Conservation (phyloP, 35 echinoderm and acorn worm species). For the Apostichopus japonicus region DNA sequence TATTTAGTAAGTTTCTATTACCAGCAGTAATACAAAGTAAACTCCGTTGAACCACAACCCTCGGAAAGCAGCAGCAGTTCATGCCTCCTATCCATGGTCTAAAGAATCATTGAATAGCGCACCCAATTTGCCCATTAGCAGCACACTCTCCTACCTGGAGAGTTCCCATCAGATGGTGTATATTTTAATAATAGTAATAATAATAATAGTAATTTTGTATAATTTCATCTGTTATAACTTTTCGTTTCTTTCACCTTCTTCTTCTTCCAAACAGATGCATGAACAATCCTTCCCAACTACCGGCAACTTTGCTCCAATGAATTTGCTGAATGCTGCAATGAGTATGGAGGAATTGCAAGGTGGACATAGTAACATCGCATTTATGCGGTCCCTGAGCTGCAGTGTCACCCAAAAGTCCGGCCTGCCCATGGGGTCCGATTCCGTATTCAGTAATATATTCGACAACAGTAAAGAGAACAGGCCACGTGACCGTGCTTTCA, state of each 20-base stretch:
- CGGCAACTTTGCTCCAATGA: not conserved
- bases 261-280: not conserved
- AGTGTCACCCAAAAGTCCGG: slow-evolving; percentile 23
- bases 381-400: slow-evolving; percentile 45
- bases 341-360: not conserved
- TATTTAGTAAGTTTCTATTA: too few relatives aligned
- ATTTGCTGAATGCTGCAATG: slow-evolving; percentile 13
- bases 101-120: too few relatives aligned
- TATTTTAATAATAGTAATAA: too few relatives aligned
- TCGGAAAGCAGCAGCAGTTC: too few relatives aligned
- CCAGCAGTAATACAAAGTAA: too few relatives aligned
- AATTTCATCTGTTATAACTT: too few relatives aligned
- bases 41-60: too few relatives aligned
- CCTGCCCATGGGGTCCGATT: slow-evolving; percentile 47
- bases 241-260: not conserved
- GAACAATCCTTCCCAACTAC: slow-evolving; percentile 17
- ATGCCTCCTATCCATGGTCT: too few relatives aligned
- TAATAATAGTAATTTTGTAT: too few relatives aligned
- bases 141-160: too few relatives aligned
- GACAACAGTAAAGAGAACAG: slow-evolving; percentile 59
- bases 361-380: not conserved
- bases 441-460: slow-evolving; percentile 43
- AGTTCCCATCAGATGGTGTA: too few relatives aligned
- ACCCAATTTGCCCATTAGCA: too few relatives aligned
- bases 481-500: slow-evolving; percentile 90